These are phyloP conservation scores for Diadromus collaris DNA, from an alignment of 2,888 invertebrate genomes.

Conservation along the genomic window DNA sequence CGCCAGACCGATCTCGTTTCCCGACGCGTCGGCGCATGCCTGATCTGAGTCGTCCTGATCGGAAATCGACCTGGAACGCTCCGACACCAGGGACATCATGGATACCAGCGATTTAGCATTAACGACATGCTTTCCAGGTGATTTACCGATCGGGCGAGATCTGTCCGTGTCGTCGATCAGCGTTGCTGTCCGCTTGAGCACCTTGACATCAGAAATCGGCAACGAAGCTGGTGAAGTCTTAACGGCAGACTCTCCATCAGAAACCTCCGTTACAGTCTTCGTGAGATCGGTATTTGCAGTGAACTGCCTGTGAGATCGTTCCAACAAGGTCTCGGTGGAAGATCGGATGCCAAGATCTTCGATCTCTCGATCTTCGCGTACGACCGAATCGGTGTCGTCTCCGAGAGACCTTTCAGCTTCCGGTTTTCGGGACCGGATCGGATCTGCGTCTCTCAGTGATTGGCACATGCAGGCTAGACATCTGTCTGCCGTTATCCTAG, in stretches of 20 bases:
- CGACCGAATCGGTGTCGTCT: not conserved
- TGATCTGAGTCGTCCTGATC: constrained; percentile 67
- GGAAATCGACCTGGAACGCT: constrained; percentile 62
- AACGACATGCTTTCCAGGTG: constrained; percentile 1
- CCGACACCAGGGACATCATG: constrained; percentile 46
- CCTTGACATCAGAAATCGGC: constrained; percentile 2
- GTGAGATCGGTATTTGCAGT: not conserved
- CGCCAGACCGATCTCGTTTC: constrained; percentile 63
- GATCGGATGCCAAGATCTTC: not conserved
- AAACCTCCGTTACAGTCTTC: not conserved
- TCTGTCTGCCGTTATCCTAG: constrained; percentile 71
- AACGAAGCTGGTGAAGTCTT: not conserved
- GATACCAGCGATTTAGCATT: constrained; percentile 39
- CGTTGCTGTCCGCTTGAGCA: not conserved
- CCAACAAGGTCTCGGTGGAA: not conserved
- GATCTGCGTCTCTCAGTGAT: constrained; percentile 52
- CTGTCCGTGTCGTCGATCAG: constrained; percentile 15
- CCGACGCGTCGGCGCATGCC: constrained; percentile 67
- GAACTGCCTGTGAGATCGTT: constrained; percentile 25
- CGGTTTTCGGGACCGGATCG: constrained; percentile 12
- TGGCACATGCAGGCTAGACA: constrained; percentile 75
- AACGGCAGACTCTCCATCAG: not conserved
- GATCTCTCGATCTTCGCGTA: not conserved
- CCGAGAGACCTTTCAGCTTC: not conserved
- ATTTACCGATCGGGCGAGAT: constrained; percentile 7